Base-by-base conservation (phyloP, 2,888 invertebrate genomes). In the Pinctada fucata region DNA sequence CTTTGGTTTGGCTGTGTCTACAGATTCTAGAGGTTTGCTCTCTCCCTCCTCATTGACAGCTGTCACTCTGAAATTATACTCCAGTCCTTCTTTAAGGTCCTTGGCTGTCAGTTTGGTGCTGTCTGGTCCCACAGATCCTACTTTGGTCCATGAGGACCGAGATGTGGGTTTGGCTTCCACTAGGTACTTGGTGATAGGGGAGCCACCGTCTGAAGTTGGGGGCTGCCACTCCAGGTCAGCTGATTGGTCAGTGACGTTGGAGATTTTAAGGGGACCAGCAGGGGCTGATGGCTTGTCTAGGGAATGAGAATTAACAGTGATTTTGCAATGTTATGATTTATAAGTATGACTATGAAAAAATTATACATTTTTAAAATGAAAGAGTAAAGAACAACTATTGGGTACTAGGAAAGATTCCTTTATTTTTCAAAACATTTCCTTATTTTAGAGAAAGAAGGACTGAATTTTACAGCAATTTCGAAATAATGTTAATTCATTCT, bases 41-140 rank as follows among this genome's bases (percentile, higher is more conserved):
- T 96, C 96, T 2, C 99, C 99, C 2, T 98, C 99, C 85, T 96
- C 96, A 93, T 97, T 97, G 45, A 97, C 94, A 13, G 97, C 97
- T 70, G 95, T 94, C 0, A 97, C 97, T 45, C 97, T 94, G 95
- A 97, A 97, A 90, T 96, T 95, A 90, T 97, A 97, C 0, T 95
- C 96, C 93, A 97, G 97, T 78, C 97, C 97, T 92, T 98, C 98
- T 48, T 96, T 95, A 10, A 99, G 94, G 63, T 88, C 88, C 16
- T 74, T 76, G 5, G 84, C 94, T 65, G 96, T 94, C 82, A 94
- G 94, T 3, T 96, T 95, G 13, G 94, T 93, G 47, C 95, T 94
- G 13, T 73, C 48, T 74, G 88, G 88, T 70, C 90, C 91, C 3
- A 89, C 88, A 16, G 89, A 90, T 75, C 96, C 96, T 80, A 96